Evolutionary conservation across 1,140 invertebrate species (phyloP), one percentile per base, ranked within the genome.

Genomic region (Pristionchus pacificus): DNA sequence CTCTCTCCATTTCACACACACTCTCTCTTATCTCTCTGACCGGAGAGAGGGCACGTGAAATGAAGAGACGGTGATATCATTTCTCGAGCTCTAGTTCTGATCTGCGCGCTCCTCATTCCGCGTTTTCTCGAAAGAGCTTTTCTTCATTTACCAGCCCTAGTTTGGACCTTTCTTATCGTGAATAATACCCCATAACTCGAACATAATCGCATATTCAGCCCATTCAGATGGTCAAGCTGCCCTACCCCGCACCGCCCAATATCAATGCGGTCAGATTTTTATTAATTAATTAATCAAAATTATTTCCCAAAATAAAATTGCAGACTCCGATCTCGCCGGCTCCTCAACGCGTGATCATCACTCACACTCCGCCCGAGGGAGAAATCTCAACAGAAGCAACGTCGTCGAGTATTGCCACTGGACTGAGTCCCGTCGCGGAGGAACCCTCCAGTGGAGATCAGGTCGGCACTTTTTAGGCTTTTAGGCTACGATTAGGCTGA

Each of bases 401-500:
- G 10, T 61, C 60, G 10, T 27, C 60, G 10, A 57, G 19, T 24
- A 57, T 19, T 57, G 19, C 55, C 19, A 10, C 25, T 6, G 60
- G 60, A 61, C 29, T 61, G 10, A 27, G 25, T 30, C 60, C 60
- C 6, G 60, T 61, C 60, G 15, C 25, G 10, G 60, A 61, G 60
- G 60, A 61, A 30, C 60, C 60, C 25, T 14, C 10, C 60, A 61
- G 25, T 79, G 38, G 31, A 29, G 28, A 60, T 32, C n/a, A n/a
- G n/a, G n/a, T n/a, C n/a, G n/a, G n/a, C n/a, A n/a, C n/a, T n/a
- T n/a, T n/a, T n/a, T n/a, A n/a, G n/a, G n/a, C n/a, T n/a, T n/a
- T n/a, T n/a, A n/a, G n/a, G n/a, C n/a, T n/a, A n/a, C n/a, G n/a
- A n/a, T n/a, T n/a, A n/a, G n/a, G n/a, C n/a, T n/a, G n/a, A n/a